Evolutionary conservation across 2,797 vertebrate genomes (phyloP).

Genomic region (Nyctibius grandis): DNA sequence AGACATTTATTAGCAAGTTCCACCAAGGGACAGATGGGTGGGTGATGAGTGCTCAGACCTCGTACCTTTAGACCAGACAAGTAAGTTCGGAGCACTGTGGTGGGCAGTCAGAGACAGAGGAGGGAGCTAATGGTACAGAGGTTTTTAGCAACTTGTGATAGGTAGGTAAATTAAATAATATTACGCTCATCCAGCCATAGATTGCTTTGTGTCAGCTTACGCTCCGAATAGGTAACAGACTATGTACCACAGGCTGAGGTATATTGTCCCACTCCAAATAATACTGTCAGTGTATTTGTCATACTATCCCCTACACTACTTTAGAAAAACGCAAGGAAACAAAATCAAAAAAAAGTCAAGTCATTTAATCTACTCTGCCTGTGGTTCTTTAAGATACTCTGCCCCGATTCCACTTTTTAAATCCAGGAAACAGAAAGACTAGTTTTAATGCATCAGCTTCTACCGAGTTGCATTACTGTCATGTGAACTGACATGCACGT

Average conservation of each 20-base stretch:
- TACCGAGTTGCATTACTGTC: too few relatives aligned
- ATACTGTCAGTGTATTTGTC: background rate
- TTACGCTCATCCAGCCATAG: accelerated
- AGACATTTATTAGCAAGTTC: background rate
- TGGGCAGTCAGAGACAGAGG: background rate
- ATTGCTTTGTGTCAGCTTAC: background rate
- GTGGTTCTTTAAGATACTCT: background rate
- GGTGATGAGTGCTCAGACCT: background rate
- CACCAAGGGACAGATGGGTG: background rate
- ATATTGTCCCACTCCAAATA: background rate
- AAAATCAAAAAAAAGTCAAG: background rate
- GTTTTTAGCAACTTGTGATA: background rate
- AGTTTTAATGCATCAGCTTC: background rate
- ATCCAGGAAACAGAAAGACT: background rate
- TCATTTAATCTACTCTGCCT: background rate
- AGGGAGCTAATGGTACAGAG: background rate
- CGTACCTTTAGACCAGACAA: background rate
- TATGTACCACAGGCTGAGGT: background rate
- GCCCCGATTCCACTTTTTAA: background rate
- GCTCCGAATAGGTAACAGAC: accelerated
- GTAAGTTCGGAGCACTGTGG: background rate
- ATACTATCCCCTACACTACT: background rate
- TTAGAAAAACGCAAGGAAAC: background rate
- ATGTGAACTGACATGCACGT: too few relatives aligned
- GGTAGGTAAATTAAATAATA: background rate